Evolutionary conservation across 1,140 invertebrate genomes (phyloP).

Genomic region (Bombus confusus): DNA sequence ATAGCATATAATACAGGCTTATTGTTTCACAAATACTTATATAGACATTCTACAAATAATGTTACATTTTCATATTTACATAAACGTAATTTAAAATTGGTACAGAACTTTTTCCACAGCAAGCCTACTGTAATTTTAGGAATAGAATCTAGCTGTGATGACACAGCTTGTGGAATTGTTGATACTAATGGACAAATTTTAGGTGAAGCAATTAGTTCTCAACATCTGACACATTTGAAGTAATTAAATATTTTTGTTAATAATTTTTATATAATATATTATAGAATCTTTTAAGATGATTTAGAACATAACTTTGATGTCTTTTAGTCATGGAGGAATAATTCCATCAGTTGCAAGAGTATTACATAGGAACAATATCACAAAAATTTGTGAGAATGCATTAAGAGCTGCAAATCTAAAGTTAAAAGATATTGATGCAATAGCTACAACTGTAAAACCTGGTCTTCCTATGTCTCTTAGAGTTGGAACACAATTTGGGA

Average conservation of each 20-base stretch:
- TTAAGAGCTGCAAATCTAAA: conserved; percentile 86
- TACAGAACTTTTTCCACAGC: conserved; percentile 2
- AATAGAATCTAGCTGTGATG: conserved; percentile 99
- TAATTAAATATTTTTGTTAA: conserved; percentile 74
- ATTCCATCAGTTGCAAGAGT: conserved; percentile 93
- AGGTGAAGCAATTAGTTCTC: conserved; percentile 91
- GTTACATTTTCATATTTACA: not conserved
- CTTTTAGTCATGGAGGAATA: conserved; percentile 93
- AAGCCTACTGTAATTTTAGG: conserved; percentile 86
- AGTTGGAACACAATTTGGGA: conserved; percentile 93
- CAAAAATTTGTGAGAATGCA: conserved; percentile 87
- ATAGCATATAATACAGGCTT: not conserved
- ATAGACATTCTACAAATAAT: not conserved
- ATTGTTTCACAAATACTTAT: not conserved
- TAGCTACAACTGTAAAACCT: conserved; percentile 95
- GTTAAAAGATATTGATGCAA: conserved; percentile 92
- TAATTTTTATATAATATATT: not conserved
- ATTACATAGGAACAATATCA: conserved; percentile 92
- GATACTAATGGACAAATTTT: conserved; percentile 87
- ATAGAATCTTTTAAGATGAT: not conserved
- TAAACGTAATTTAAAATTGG: not conserved
- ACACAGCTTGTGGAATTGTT: conserved; percentile 96
- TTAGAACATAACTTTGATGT: conserved; percentile 36
- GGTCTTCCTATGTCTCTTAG: conserved; percentile 90
- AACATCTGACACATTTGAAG: conserved; percentile 89